Evolutionary conservation across 1,140 invertebrate genomes (phyloP).

Genomic region (Condylostylus longicornis): DNA sequence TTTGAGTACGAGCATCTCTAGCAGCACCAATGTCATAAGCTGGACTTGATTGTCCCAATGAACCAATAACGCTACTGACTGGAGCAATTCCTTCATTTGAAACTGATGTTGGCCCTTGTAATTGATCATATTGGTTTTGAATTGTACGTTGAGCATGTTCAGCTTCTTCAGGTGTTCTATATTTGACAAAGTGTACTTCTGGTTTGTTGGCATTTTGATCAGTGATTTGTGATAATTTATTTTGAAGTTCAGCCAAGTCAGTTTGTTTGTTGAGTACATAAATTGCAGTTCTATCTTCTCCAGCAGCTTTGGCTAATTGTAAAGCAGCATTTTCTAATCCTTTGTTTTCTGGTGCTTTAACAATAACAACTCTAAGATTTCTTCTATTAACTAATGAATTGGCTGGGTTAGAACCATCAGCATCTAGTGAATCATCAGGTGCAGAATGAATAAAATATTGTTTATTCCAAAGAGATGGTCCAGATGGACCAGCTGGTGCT

Average conservation of each 20-base stretch:
- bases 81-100: constrained; percentile 21
- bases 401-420: too few species aligned
- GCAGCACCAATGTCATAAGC: too few species aligned
- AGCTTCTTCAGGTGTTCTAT: constrained; percentile 22
- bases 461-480: too few species aligned
- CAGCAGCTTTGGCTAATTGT: constrained; percentile 20
- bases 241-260: constrained; percentile 20
- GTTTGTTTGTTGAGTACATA: constrained; percentile 24
- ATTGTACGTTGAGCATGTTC: constrained; percentile 22
- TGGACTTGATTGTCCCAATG: too few species aligned
- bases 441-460: constrained; percentile 22
- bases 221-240: constrained; percentile 15
- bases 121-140: constrained; percentile 18
- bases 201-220: constrained; percentile 19
- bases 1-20: too few species aligned
- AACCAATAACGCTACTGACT: too few species aligned
- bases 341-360: constrained; percentile 26
- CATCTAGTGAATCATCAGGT: constrained; percentile 22
- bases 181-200: constrained; percentile 25
- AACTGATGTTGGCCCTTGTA: constrained; percentile 16
- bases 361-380: constrained; percentile 24
- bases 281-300: constrained; percentile 22
- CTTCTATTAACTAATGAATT: too few species aligned
- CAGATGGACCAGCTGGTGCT: constrained; percentile 15
- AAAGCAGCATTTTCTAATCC: constrained; percentile 20